Base-by-base conservation (phyloP, 1,140 invertebrate species). In the Drosophila arawakana region DNA sequence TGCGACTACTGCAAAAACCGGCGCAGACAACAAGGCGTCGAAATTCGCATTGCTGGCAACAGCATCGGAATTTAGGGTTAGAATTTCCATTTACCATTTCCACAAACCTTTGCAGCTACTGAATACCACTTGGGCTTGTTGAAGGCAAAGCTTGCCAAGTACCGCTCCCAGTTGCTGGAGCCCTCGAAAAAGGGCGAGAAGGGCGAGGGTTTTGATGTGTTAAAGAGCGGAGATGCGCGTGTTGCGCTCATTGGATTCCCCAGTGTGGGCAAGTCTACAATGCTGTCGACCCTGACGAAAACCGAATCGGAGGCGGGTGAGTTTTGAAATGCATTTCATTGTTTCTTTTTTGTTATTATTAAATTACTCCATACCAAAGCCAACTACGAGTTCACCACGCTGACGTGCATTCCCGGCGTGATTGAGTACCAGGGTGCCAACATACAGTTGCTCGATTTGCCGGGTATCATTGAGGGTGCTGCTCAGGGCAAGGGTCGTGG, bases 201-300 rank as follows among this genome's bases (percentile, higher is more conserved):
- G 93, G 99, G 99, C 11, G 99, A 99, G 94, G 99, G 99, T 8
- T 99, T 99, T 93, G 99, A 99, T 96, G 99, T 99, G 10, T 94
- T 99, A 77, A 99, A 99, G 93, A 99, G 98, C 84, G 99, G 99
- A 47, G 99, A 99, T 96, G 99, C 99, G 5, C 94, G 99, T 91
- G 98, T 99, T 11, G 98, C 99, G 13, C 94, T 99, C 4, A 99
- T 99, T 90, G 98, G 98, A 66, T 99, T 99, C 92, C 98, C 98
- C 98, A 98, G 97, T 43, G 98, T 98, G 43, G 98, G 98, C 93
- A 98, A 98, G 95, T 99, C 99, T 11, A 99, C 98, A 1, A 93
- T 99, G 65, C 93, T 99, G 57, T 98, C 96, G 82, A 98, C 97
- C 0, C 92, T 99, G 70, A 99, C 98, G 2, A 96, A 97, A 91